Base-by-base conservation (phyloP, 1,140 invertebrate genomes). In the Sitodiplosis mosellana region DNA sequence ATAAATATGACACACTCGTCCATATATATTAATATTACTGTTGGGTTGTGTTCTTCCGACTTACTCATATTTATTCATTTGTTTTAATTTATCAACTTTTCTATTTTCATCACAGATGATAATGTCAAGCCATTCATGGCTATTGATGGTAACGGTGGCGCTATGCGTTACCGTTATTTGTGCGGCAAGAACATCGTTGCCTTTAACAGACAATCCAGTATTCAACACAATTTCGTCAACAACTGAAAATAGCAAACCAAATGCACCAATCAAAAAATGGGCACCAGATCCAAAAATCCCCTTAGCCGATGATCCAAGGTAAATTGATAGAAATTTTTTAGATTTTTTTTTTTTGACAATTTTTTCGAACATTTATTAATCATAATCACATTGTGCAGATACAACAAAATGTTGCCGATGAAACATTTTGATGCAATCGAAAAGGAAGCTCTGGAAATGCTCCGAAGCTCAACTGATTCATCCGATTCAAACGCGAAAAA, bases 341-440 rank as follows among this genome's bases (percentile, higher is more conserved):
- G 14, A n/a, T n/a, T 34, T 34, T 33, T 45, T 33, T 33, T 43
- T 12, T 40, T 18, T 18, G 17, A 49, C 36, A 47, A 33, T 17
- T 21, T 33, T 48, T 18, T 37, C 7, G 17, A 34, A 45, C 19
- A 50, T n/a, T 44, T 45, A 11, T n/a, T 18, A 44, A 33, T 10
- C 19, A 11, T 7, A 18, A 17, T 2, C 44, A 34, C 17, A 21
- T 46, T 27, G 19, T 37, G 14, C 20, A 53, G 59, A 27, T 62
- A 57, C 37, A 60, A 62, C 42, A 59, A 62, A 53, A 56, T 62
- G 53, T 51, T 63, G 42, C 55, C 55, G 5, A 51, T 33, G 56
- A 47, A 51, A 51, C 27, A 49, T 56, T 10, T 54, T 53, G 46
- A 22, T 33, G 12, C 45, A 55, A 27, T 60, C 55, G 19, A 37